Evolutionary conservation across 2,888 invertebrate species (phyloP), one percentile per base, ranked within the genome.

Genomic region (Synergus japonicus): DNA sequence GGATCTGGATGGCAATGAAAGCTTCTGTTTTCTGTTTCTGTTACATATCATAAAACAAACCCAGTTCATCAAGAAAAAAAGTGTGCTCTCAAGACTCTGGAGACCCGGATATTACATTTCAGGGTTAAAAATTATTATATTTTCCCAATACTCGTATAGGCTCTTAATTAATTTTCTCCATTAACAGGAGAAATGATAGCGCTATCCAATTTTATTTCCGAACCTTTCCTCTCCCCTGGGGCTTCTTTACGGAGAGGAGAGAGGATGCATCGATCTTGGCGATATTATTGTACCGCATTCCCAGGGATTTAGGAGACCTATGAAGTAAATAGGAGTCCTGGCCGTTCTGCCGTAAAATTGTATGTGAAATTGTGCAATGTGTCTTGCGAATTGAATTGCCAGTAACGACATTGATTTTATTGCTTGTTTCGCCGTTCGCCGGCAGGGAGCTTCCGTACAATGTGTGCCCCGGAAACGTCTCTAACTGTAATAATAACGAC

Each of bases 381-480:
- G 91, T 92, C 92, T 92, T 91, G 90, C 89, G 92, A 91, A 92
- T 92, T 92, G 92, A 92, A 92, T 92, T 88, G 91, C 91, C 91
- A 90, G 92, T 91, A 92, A 92, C 91, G 92, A 91, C 91, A 92
- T 92, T 91, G 91, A 92, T 92, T 92, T 91, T 92, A 92, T 91
- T 92, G 91, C 91, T 91, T 92, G 91, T 91, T 91, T 91, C 90
- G 86, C 86, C 82, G 83, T 69, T 76, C 78, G 78, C 80, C 81
- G 76, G 78, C 41, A 76, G 78, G 76, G 46, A 49, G 78, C 78
- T 76, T 78, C 73, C 79, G 80, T 80, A 78, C 66, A 73, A 73
- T 78, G 79, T 44, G 44, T 13, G 22, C 58, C 18, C 12, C 76
- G 41, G 29, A 79, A 78, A 67, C 76, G 76, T 76, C 66, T 49